Evolutionary conservation across 1,140 invertebrate species (phyloP).

Genomic region (Leucophenga varia): DNA sequence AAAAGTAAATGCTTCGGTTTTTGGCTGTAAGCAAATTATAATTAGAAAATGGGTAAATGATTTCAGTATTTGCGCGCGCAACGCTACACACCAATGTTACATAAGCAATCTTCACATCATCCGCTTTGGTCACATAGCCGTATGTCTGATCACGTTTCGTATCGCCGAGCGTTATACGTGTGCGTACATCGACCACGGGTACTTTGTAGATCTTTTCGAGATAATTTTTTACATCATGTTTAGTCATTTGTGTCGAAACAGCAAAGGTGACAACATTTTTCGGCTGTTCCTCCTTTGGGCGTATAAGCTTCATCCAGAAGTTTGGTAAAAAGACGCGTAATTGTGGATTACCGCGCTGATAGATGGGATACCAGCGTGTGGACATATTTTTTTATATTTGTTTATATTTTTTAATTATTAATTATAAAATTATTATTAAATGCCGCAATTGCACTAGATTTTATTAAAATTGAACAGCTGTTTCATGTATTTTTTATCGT

Average conservation of each 20-base stretch:
- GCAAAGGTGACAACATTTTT: slow-evolving; percentile 80
- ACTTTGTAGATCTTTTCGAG: slow-evolving; percentile 93
- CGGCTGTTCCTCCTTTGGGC: slow-evolving; percentile 64
- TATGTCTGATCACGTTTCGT: slow-evolving; percentile 57
- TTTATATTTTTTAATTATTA: slow-evolving; percentile 4
- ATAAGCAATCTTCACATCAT: slow-evolving; percentile 81
- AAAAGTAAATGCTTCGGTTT: slow-evolving; percentile 60
- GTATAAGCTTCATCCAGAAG: slow-evolving; percentile 91
- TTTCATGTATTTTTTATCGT: too few species aligned
- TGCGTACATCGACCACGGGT: slow-evolving; percentile 70
- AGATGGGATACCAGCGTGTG: slow-evolving; percentile 75
- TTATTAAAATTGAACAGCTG: slow-evolving; percentile 1
- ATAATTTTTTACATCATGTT: slow-evolving; percentile 86
- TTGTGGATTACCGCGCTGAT: slow-evolving; percentile 87
- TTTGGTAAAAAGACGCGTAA: slow-evolving; percentile 86
- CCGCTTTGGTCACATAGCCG: slow-evolving; percentile 75
- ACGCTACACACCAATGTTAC: slow-evolving; percentile 70
- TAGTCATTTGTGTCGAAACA: slow-evolving; percentile 88
- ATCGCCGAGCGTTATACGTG: slow-evolving; percentile 67
- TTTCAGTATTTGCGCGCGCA: not conserved
- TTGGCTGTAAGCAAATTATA: slow-evolving; percentile 57
- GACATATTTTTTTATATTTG: slow-evolving; percentile 31
- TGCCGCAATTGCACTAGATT: slow-evolving; percentile 8
- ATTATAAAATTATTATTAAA: slow-evolving; percentile 14
- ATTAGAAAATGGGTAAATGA: not conserved